Base-by-base conservation (phyloP, 30 jellyfish, hydroid and myxozoan genomes). In the Cassiopea xamachana region DNA sequence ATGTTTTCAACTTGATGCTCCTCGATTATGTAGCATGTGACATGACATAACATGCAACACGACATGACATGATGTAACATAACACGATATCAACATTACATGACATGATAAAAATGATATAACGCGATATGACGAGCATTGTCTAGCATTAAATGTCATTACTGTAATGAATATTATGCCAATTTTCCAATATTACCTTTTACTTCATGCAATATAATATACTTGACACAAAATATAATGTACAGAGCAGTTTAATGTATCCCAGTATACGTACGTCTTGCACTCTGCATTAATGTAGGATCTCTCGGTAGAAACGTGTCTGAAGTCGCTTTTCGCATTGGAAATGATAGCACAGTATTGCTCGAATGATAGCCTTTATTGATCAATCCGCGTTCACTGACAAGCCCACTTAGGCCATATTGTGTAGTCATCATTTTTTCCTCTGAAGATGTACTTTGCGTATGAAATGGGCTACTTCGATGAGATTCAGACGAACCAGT, bases 281-380 rank as follows among this genome's bases (percentile, higher is more conserved):
- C 67, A 13, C 60, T 76, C 6, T 19, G 55, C 16, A 71, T 1
- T 4, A 71, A 19, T 43, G 80, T 71, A 1, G 80, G 80, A 71
- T 71, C 80, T 71, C 80, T 27, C 60, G 93, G 93, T 58, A 85
- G 73, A 19, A 51, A 73, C 59, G 74, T 16, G 16, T 74, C 82
- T 18, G 87, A 60, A 7, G 87, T 75, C 43, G 93, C 59, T 50
- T 46, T 73, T 44, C 87, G 17, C 87, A 75, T 7, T 50, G 87
- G 93, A 55, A 85, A 73, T 60, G 87, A 59, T 2, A 85, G 72
- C 0, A 73, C 60, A 73, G 79, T 85, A 72, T 10, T 85, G 55
- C 93, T 85, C 5, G 60, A 46, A n/a, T 85, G 81, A 64, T 19
- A 85, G 9, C 87, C 93, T 60, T 46, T 58, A 71, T 85, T 85